Base-by-base conservation (phyloP, 2,888 invertebrate species). In the Eretmocerus hayati region DNA sequence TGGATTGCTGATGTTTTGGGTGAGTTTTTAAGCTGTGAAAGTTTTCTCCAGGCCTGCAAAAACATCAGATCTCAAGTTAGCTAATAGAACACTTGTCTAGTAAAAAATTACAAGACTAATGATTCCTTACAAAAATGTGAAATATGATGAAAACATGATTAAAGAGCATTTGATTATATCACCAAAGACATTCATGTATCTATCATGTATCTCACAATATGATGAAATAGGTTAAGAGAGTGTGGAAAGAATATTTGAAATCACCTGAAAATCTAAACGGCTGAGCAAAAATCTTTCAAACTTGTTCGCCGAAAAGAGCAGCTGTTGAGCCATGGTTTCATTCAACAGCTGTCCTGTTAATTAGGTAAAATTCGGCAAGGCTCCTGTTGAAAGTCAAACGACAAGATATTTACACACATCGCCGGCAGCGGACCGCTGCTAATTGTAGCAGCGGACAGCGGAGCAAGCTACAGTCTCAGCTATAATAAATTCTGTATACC, bases 251-350 rank as follows among this genome's bases (percentile, higher is more conserved):
- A 30, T 15, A 26, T 38, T 6, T 18, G 45, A 52, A 59, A 66
- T 55, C 63, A 75, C 74, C 64, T 71, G 66, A 57, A 65, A 59
- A 59, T 72, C 68, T 42, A 73, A 55, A 46, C 66, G 67, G 39
- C 71, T 71, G 41, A 70, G 58, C 42, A 75, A 57, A 37, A 76
- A 72, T 63, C 73, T 75, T 63, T 81, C 81, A 59, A 83, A 68
- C 59, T 75, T 77, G 59, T 72, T 77, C 38, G 78, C 77, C 47
- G 78, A 76, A 54, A 72, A 75, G 50, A 83, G 67, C 56, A 84
- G 69, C 63, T 81, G 77, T 65, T 80, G 77, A 56, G 83, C 83
- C 83, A 84, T 84, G 15, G 11, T 52, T 18, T 48, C 46, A 48
- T 37, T 52, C 32, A 42, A 40, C 36, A 32, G 11, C 11, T 26